Conservation (phyloP, 2,113 vertebrate species). For the Agapornis roseicollis region DNA sequence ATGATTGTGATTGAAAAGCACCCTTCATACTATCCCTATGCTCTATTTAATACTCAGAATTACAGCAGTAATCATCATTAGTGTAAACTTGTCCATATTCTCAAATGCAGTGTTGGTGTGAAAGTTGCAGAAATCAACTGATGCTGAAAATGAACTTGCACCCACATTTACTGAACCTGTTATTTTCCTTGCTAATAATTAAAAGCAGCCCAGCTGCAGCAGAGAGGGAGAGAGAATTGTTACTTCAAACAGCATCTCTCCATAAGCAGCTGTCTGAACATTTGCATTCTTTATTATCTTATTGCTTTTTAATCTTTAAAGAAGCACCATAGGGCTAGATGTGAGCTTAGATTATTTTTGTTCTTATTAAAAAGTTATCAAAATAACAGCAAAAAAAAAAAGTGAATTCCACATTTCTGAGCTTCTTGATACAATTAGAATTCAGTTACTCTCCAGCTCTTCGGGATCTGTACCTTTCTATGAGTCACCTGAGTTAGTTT, state of each 20-base stretch:
- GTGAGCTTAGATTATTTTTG: background rate
- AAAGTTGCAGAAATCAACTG: background rate
- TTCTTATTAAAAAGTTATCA: background rate
- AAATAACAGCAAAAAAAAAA: background rate
- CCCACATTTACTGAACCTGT: background rate
- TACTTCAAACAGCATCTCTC: background rate
- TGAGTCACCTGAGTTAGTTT: background rate
- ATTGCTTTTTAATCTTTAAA: constrained; percentile 22
- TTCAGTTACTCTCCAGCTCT: background rate
- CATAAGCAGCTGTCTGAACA: background rate
- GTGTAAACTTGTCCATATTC: background rate
- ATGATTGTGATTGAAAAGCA: background rate
- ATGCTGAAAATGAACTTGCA: background rate
- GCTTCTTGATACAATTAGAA: background rate
- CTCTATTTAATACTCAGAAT: background rate
- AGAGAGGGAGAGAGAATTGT: background rate
- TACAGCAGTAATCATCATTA: background rate
- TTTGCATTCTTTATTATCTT: background rate
- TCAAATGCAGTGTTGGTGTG: background rate
- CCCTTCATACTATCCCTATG: background rate
- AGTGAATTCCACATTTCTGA: background rate
- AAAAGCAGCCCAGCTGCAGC: background rate
- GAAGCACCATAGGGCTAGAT: background rate
- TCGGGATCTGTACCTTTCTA: background rate
- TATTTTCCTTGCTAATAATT: constrained; percentile 13